Percentiles rank a stretch among this genome's conserved stretches.
Conservation (phyloP, 2,113 vertebrate species). For the Cathartes aura region DNA sequence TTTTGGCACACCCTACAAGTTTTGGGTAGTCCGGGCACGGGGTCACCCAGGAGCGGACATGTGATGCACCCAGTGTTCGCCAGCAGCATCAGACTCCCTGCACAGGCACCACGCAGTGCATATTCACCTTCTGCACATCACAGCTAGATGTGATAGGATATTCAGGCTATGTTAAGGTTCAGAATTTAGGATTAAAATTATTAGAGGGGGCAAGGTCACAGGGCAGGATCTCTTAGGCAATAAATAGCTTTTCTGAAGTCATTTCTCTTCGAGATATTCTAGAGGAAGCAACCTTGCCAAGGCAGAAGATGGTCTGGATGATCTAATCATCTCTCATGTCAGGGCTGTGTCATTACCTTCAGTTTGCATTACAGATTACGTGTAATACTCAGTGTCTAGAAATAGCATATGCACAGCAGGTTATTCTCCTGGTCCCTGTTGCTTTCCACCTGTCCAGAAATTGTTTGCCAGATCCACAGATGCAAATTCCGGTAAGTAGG, state of each 20-base stretch:
- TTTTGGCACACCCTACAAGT: background rate
- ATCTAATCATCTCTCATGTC: background rate
- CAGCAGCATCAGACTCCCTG: background rate
- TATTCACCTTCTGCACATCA: background rate
- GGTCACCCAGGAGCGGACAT: background rate
- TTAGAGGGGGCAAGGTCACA: fast-evolving
- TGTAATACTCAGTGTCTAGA: background rate
- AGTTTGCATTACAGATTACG: background rate
- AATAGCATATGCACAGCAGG: slow-evolving; percentile 5
- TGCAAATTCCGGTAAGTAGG: background rate
- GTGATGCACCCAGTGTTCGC: fast-evolving
- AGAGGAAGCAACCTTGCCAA: background rate
- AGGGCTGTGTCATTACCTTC: background rate
- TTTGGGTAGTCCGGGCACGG: fast-evolving
- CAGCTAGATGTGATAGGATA: background rate
- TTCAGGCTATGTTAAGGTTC: background rate
- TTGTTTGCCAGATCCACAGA: background rate
- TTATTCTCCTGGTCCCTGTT: background rate
- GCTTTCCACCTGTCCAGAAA: slow-evolving; percentile 9
- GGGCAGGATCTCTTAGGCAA: background rate
- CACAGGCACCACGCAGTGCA: fast-evolving
- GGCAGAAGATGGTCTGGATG: background rate
- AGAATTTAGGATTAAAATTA: background rate
- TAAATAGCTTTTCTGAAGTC: background rate
- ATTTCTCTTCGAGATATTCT: background rate